Percentiles rank a stretch among this genome's conserved stretches.
These are phyloP conservation scores for Ctenoplectra terminalis DNA, from an alignment of 1,140 invertebrate genomes.

Conservation along the genomic window DNA sequence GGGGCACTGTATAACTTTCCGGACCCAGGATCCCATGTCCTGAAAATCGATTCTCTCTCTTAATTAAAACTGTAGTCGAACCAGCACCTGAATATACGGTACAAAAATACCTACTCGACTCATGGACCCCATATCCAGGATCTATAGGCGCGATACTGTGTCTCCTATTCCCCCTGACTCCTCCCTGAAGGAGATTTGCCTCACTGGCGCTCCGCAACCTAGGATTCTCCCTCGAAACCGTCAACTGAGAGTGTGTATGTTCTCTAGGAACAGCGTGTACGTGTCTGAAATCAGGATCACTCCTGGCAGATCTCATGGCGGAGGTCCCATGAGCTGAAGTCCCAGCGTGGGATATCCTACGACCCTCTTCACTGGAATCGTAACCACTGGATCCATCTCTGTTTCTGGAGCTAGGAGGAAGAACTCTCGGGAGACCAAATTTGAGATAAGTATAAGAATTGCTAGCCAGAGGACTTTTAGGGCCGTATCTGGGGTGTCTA, in stretches of 20 bases:
- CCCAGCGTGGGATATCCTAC: constrained; percentile 73
- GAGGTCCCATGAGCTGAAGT: constrained; percentile 59
- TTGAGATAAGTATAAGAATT: constrained; percentile 97
- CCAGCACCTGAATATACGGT: neutral
- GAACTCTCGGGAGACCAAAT: constrained; percentile 94
- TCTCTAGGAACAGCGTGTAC: constrained; percentile 81
- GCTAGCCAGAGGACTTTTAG: constrained; percentile 90
- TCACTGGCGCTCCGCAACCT: constrained; percentile 88
- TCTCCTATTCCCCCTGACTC: constrained; percentile 82
- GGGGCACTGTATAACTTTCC: constrained; percentile 69
- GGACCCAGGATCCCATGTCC: constrained; percentile 74
- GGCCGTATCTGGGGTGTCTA: constrained; percentile 94
- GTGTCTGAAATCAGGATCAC: constrained; percentile 91
- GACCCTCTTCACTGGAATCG: constrained; percentile 89
- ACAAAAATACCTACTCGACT: neutral
- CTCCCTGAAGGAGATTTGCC: constrained; percentile 87
- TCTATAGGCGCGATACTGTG: constrained; percentile 86
- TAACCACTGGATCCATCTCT: constrained; percentile 92
- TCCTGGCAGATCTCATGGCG: constrained; percentile 82
- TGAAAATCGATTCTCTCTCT: constrained; percentile 5
- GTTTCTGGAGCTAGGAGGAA: constrained; percentile 86
- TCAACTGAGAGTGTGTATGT: constrained; percentile 80
- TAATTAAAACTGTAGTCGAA: neutral
- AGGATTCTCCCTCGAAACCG: constrained; percentile 80
- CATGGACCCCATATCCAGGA: constrained; percentile 81